phyloP scores from a whole-genome alignment of 2,797 vertebrate species.

The Manis crassicaudata region DNA sequence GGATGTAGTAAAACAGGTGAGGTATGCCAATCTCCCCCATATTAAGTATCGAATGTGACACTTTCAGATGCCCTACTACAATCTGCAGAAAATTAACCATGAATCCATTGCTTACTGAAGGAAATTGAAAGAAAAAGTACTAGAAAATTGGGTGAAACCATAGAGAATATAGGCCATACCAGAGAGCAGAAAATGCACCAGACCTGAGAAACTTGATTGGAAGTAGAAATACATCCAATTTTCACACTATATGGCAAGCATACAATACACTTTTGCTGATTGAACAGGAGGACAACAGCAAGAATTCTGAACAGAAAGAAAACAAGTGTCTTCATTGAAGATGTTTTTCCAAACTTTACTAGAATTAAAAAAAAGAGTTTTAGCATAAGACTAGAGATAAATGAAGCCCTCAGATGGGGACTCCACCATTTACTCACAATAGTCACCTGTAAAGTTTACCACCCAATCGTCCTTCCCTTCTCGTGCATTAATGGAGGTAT shows the following conservation, averaged over 20 bases:
- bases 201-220: constrained; percentile 8
- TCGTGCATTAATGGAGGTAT: background rate
- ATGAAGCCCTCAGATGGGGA: background rate
- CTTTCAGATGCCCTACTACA: background rate
- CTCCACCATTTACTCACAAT: background rate
- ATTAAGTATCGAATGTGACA: constrained; percentile 63
- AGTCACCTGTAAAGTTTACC: background rate
- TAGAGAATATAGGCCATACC: background rate
- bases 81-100: constrained; percentile 64
- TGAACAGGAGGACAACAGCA: background rate
- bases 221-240: background rate
- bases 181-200: background rate
- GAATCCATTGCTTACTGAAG: constrained; percentile 29
- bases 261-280: background rate
- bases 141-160: constrained; percentile 5
- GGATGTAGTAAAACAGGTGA: constrained; percentile 58
- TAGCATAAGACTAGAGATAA: background rate
- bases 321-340: background rate
- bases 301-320: background rate
- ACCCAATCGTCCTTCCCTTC: background rate
- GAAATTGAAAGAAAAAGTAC: constrained; percentile 47
- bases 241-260: background rate
- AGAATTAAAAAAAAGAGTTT: background rate
- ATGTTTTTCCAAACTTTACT: background rate
- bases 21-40: background rate